phyloP scores from a whole-genome alignment of 2,113 vertebrate genomes.

The Ammodytes marinus region DNA sequence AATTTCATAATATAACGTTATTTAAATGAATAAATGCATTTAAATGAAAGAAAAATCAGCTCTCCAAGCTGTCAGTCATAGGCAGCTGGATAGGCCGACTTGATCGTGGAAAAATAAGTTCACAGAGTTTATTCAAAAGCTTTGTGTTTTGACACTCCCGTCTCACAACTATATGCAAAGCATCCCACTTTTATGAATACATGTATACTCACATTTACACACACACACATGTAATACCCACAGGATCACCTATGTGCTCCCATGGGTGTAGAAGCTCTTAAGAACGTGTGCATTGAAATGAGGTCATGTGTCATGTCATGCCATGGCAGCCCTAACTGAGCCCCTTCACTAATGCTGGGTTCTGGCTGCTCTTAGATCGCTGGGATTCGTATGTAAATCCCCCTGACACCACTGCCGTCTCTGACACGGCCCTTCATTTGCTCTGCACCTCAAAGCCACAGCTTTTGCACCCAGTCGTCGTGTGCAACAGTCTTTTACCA shows the following conservation, averaged over 20 bases:
- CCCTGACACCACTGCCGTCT: slow-evolving; percentile 59
- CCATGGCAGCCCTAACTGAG: slow-evolving; percentile 50
- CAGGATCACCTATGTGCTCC: slow-evolving; percentile 8
- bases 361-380: slow-evolving; percentile 67
- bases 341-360: slow-evolving; percentile 53
- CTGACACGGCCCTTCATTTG: slow-evolving; percentile 61
- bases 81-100: not conserved
- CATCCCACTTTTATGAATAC: not conserved
- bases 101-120: not conserved
- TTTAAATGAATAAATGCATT: not conserved
- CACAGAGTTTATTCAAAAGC: not conserved
- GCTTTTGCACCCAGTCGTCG: slow-evolving; percentile 21
- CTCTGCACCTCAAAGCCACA: slow-evolving; percentile 46
- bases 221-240: not conserved
- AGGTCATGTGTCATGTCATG: slow-evolving; percentile 54
- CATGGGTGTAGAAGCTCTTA: slow-evolving; percentile 34
- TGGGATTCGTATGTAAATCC: slow-evolving; percentile 75
- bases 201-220: not conserved
- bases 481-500: slow-evolving; percentile 15
- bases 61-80: not conserved
- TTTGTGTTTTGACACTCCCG: not conserved
- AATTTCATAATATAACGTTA: no score
- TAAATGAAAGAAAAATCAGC: not conserved
- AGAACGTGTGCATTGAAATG: slow-evolving; percentile 37
- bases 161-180: not conserved